Percentiles rank a stretch among this genome's conserved stretches.
phyloP scores from a whole-genome alignment of 1,140 invertebrate species.

The Ceratina australensis region DNA sequence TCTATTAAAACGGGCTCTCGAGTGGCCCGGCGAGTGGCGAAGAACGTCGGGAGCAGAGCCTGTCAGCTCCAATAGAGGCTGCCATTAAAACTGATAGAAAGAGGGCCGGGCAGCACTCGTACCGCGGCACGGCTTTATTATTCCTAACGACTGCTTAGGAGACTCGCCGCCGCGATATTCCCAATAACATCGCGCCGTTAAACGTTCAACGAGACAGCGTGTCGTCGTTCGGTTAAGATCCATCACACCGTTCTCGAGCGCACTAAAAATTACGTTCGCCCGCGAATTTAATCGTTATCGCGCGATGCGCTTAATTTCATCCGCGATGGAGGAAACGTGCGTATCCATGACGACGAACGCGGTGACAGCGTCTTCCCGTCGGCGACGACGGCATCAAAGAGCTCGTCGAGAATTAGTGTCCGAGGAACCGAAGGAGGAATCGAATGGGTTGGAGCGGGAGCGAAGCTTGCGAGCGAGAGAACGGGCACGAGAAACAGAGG shows the following conservation, averaged over 20 bases:
- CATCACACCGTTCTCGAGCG: background rate
- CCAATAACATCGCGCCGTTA: constrained; percentile 16
- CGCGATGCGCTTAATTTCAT: constrained; percentile 44
- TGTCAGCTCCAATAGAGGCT: constrained; percentile 56
- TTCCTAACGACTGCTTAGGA: constrained; percentile 36
- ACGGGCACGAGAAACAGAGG: constrained; percentile 25
- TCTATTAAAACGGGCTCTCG: constrained; percentile 59
- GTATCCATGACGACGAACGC: constrained; percentile 59
- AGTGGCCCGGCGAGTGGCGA: constrained; percentile 45
- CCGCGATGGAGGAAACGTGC: constrained; percentile 25
- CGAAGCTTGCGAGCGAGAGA: constrained; percentile 22
- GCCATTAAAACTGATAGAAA: constrained; percentile 56
- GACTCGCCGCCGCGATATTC: background rate
- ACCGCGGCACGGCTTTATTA: constrained; percentile 21
- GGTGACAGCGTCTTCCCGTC: constrained; percentile 57
- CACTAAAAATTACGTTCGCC: background rate
- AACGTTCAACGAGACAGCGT: background rate
- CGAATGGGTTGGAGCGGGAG: constrained; percentile 44
- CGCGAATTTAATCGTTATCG: background rate
- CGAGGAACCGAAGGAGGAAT: constrained; percentile 51
- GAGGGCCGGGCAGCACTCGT: background rate
- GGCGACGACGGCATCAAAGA: constrained; percentile 60
- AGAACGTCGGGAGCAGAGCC: constrained; percentile 50
- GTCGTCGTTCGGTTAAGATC: background rate
- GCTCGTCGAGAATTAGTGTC: constrained; percentile 52